A percentile compares a stretch with the other conserved stretches of the same genome.
Conservation (phyloP, 2,113 vertebrate genomes). For the Anoplopoma fimbria region DNA sequence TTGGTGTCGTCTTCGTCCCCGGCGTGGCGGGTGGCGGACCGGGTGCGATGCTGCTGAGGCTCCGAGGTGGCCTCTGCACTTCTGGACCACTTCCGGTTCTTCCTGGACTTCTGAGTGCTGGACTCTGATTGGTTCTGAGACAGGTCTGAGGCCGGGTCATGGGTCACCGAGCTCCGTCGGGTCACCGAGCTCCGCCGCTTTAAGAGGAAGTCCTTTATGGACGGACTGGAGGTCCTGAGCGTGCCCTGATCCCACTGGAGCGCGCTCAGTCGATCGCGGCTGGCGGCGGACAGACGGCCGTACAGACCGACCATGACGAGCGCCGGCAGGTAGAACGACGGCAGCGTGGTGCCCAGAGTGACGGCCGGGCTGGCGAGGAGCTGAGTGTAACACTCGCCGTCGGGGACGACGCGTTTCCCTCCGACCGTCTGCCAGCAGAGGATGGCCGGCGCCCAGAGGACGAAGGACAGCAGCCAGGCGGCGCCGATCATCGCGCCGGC, state of each 20-base stretch:
- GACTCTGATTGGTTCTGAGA: conserved; percentile 43
- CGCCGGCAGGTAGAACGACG: conserved; percentile 93
- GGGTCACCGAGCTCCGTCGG: conserved; percentile 7
- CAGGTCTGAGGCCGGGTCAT: conserved; percentile 16
- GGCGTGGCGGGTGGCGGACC: conserved; percentile 55
- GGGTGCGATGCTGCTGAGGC: conserved; percentile 52
- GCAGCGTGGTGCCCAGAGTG: conserved; percentile 91
- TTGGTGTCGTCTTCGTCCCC: conserved; percentile 66
- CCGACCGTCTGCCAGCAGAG: conserved; percentile 92
- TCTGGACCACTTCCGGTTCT: conserved; percentile 51
- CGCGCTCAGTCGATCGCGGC: conserved; percentile 85
- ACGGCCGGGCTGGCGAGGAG: conserved; percentile 91
- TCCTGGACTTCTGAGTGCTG: conserved; percentile 64
- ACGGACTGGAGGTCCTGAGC: conserved; percentile 6
- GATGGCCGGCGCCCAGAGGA: conserved; percentile 94
- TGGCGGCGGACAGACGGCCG: conserved; percentile 90
- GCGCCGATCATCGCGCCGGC: conserved; percentile 89
- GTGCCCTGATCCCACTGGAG: conserved; percentile 45
- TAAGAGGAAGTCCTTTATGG: conserved; percentile 27
- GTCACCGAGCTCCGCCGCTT: conserved; percentile 12
- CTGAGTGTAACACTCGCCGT: conserved; percentile 90
- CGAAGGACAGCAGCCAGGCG: conserved; percentile 91
- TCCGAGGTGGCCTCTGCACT: conserved; percentile 54
- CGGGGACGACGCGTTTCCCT: conserved; percentile 84
- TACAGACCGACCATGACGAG: conserved; percentile 93